Conservation (phyloP, 2,888 invertebrate genomes). For the Drosophila anceps region DNA sequence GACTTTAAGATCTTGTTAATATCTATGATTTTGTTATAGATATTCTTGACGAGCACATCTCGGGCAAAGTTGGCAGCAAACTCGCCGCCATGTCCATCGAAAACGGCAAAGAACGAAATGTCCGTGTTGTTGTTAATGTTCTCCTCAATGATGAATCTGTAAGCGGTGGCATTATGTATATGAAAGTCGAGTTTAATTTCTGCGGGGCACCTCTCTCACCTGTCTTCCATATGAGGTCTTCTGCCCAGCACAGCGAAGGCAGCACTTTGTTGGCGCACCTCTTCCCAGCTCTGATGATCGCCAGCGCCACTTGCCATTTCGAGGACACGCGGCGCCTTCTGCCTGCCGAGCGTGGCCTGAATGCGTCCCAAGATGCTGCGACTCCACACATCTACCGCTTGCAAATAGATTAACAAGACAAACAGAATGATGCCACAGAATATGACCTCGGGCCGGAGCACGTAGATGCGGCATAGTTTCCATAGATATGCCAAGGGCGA, state of each 20-base stretch:
- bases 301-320: conserved; percentile 76
- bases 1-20: conserved; percentile 88
- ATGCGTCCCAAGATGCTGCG: conserved; percentile 88
- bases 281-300: conserved; percentile 90
- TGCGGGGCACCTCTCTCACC: too few relatives aligned
- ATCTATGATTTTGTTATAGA: conserved; percentile 91
- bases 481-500: conserved; percentile 91
- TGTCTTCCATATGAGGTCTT: conserved; percentile 96
- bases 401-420: conserved; percentile 91
- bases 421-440: conserved; percentile 90
- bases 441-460: conserved; percentile 92
- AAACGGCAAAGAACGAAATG: conserved; percentile 95
- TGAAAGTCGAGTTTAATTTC: neutral
- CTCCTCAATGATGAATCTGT: conserved; percentile 92
- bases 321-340: conserved; percentile 76
- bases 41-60: conserved; percentile 93
- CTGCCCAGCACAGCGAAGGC: conserved; percentile 96
- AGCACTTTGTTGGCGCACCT: conserved; percentile 90
- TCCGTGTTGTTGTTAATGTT: conserved; percentile 92
- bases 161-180: neutral
- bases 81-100: conserved; percentile 98
- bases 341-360: conserved; percentile 83
- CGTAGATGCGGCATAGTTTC: conserved; percentile 91
- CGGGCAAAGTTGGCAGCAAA: conserved; percentile 97
- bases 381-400: conserved; percentile 94